Base-by-base conservation (phyloP, 1,140 invertebrate genomes). In the Physella acuta region DNA sequence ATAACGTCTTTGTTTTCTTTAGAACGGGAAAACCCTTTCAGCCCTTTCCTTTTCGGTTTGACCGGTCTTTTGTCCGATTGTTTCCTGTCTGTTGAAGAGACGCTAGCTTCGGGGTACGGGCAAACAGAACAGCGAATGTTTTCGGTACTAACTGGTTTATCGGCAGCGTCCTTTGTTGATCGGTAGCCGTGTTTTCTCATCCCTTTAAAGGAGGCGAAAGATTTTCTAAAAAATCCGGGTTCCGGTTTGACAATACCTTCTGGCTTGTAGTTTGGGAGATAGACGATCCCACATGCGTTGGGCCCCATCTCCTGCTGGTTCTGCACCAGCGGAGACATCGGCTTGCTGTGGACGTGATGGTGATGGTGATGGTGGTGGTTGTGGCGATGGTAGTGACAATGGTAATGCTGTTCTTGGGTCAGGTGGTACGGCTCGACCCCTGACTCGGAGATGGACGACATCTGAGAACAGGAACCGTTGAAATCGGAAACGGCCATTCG, bases 401-500 rank as follows among this genome's bases (percentile, higher is more conserved):
- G 56, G 30, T 62, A 52, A 56, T 53, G 51, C 49, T 60, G 70
- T 39, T 71, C 55, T 24, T 59, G 56, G 30, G 37, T 31, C n/a
- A n/a, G n/a, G 36, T 3, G 30, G 33, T 60, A 44, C 0, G 17
- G 34, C 31, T 67, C 28, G 17, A 3, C 37, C 2, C 30, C n/a
- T 16, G 34, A 14, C n/a, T 62, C 39, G 14, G 44, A 65, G 17
- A 30, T 53, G 1, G 44, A 37, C 1, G 37, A 39, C 28, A 68
- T 68, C 4, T 68, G 55, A 11, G 66, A 20, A 33, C 31, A 59
- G 2, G 56, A 68, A 0, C 11, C 56, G n/a, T 28, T 37, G 30
- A 31, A 60, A 26, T 68, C 56, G 11, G 55, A 58, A 36, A 68
- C 36, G 33, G 66, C 56, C 66, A 68, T 31, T 4, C 66, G 49